Evolutionary conservation across 2,113 vertebrate genomes (phyloP).

Genomic region (Lepus europaeus): DNA sequence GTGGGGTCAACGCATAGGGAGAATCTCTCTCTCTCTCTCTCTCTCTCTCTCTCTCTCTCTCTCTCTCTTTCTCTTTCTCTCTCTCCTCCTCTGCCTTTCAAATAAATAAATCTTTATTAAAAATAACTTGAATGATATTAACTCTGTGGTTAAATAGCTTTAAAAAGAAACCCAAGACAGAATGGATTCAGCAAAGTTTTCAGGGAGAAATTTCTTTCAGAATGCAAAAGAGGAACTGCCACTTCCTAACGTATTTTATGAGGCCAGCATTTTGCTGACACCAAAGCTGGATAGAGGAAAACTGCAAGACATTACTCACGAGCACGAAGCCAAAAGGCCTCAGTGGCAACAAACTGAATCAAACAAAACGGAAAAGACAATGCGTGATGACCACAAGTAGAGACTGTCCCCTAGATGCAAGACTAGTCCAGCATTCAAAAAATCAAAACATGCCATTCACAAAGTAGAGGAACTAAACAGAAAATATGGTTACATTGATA

Average conservation of each 20-base stretch:
- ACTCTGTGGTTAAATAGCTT: too few relatives aligned
- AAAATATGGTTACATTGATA: background rate
- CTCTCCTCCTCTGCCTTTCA: too few relatives aligned
- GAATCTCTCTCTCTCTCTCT: too few relatives aligned
- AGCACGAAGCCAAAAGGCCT: background rate
- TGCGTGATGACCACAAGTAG: background rate
- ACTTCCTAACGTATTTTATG: background rate
- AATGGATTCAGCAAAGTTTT: background rate
- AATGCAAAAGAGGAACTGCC: background rate
- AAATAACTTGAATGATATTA: too few relatives aligned
- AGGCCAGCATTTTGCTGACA: background rate
- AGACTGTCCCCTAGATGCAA: background rate
- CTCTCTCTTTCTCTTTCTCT: too few relatives aligned
- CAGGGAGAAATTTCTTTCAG: background rate
- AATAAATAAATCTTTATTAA: too few relatives aligned
- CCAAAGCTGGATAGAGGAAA: background rate
- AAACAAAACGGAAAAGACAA: background rate
- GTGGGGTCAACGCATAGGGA: too few relatives aligned
- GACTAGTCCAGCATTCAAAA: background rate
- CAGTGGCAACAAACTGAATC: background rate
- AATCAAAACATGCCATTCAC: too few relatives aligned
- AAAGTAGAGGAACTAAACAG: background rate
- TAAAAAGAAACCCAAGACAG: background rate
- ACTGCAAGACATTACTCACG: background rate
- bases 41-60: too few relatives aligned